Conservation (phyloP, 2,888 invertebrate species). For the Idaea straminata region DNA sequence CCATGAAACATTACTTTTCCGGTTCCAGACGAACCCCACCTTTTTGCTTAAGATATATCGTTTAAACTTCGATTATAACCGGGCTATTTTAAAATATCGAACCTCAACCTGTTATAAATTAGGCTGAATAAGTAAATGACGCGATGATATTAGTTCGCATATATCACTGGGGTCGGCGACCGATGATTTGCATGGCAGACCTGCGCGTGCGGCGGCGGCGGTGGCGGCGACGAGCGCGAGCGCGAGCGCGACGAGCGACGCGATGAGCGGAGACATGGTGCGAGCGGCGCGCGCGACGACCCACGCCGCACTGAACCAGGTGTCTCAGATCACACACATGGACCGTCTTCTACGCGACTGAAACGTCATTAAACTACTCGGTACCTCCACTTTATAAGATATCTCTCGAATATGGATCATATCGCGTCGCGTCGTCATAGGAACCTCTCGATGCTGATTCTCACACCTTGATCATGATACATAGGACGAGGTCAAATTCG, state of each 20-base stretch:
- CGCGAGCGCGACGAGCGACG: constrained; percentile 43
- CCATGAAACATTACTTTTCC: constrained; percentile 1
- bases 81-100: neutral
- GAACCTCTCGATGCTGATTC: neutral
- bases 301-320: constrained; percentile 38
- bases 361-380: neutral
- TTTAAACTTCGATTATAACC: neutral
- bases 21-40: neutral
- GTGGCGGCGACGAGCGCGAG: constrained; percentile 30
- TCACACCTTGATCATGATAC: neutral
- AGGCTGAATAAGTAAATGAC: constrained; percentile 28
- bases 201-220: constrained; percentile 43
- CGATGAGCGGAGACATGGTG: constrained; percentile 36
- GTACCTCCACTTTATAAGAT: neutral
- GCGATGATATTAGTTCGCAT: constrained; percentile 33
- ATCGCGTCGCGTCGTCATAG: neutral
- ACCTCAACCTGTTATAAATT: constrained; percentile 25
- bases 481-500: neutral
- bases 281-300: constrained; percentile 34
- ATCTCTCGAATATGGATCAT: neutral
- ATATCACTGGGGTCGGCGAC: constrained; percentile 60
- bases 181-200: constrained; percentile 59
- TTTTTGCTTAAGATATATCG: neutral
- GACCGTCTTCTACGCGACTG: neutral
- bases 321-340: neutral